Base-by-base conservation (phyloP, 2,113 vertebrate genomes). In the Zosterops borbonicus region DNA sequence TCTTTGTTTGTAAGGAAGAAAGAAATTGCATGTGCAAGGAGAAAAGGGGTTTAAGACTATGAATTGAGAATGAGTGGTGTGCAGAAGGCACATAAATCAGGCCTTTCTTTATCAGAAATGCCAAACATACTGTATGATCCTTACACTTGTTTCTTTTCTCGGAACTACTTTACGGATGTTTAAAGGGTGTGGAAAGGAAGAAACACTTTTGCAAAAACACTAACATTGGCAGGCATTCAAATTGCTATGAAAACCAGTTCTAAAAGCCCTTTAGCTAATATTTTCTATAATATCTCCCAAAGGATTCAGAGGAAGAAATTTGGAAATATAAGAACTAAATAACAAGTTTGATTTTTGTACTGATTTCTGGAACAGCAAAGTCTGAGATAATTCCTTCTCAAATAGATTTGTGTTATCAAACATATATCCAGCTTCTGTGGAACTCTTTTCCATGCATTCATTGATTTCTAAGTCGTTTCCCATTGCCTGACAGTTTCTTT, bases 181-280 rank as follows among this genome's bases (percentile, higher is more conserved):
- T 90, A 95, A 96, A 96, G 93, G 83, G 69, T 55, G 73, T 63
- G 79, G 94, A 90, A 85, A 92, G 90, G 92, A 94, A 94, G 56
- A 92, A 94, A 91, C 63, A 41, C 41, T 80, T 84, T 63, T 0
- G 0, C 41, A 64, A 84, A 76, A 95, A 93, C 62, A 82, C 83
- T 78, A 87, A 90, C 56, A 52, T 27, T 96, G 94, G 80, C 93
- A 93, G 46, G 47, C 63, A 89, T 80, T 88, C 82, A 80, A 62
- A 82, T 83, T 29, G 56, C 37, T 70, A 25, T 39, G n/a, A 56
- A 92, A 68, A 77, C 50, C 49, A 60, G 12, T 70, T 88, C 60
- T 86, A 69, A 80, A 83, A 77, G 56, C 55, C 68, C 80, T 50
- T 33, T 74, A 81, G 42, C 16, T 73, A 90, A 77, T 55, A 86